These are phyloP conservation scores for Onychostoma macrolepis DNA, from an alignment of 2,113 vertebrate genomes.

Conservation along the genomic window DNA sequence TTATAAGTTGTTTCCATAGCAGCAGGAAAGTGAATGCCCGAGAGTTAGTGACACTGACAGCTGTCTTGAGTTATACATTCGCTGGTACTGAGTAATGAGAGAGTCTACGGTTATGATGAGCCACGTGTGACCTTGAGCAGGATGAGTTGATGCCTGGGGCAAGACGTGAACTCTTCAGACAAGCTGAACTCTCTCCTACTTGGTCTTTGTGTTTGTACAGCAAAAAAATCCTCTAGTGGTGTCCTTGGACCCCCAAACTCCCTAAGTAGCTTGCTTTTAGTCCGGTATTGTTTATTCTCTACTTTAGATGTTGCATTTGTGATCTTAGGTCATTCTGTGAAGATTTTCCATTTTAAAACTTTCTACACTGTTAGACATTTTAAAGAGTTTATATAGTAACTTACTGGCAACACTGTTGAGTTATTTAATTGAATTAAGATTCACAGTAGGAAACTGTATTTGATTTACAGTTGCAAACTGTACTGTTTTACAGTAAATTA, in stretches of 20 bases:
- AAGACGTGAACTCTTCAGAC: constrained; percentile 14
- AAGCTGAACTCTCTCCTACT: constrained; percentile 12
- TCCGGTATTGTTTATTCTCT: neutral
- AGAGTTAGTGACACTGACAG: constrained; percentile 39
- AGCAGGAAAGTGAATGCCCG: constrained; percentile 26
- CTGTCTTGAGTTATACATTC: constrained; percentile 7
- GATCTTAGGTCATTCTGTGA: neutral
- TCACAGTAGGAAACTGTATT: too few relatives aligned
- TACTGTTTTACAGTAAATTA: too few relatives aligned
- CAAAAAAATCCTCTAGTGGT: neutral
- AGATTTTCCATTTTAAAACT: neutral
- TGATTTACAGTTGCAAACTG: too few relatives aligned
- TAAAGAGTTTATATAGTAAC: too few relatives aligned
- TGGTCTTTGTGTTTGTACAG: neutral
- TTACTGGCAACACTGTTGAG: too few relatives aligned
- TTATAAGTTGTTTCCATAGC: constrained; percentile 39
- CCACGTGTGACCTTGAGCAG: constrained; percentile 18
- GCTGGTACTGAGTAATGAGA: constrained; percentile 35
- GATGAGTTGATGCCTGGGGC: neutral
- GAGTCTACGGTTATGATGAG: constrained; percentile 5
- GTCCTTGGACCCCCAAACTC: constrained; percentile 7
- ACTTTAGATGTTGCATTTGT: constrained; percentile 13
- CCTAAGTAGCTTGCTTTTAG: constrained; percentile 6
- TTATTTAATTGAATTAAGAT: too few relatives aligned
- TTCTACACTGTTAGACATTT: neutral